Evolutionary conservation across 2,113 vertebrate species (phyloP).

Genomic region (Astatotilapia flaviijosephi): DNA sequence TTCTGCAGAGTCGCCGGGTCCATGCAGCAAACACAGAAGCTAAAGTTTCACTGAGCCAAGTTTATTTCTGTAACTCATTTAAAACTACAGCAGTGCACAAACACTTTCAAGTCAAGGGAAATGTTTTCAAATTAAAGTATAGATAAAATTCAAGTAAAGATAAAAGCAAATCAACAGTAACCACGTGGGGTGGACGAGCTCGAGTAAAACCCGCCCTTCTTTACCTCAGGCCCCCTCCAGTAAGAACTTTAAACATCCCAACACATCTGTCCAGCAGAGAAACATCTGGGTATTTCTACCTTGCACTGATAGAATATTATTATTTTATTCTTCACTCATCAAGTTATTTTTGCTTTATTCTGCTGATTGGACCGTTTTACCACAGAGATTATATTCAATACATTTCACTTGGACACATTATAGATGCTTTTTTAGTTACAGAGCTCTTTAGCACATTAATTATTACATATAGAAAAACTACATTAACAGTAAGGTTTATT

Average conservation of each 20-base stretch:
- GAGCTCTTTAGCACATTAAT: not conserved
- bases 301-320: not conserved
- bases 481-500: rapidly evolving
- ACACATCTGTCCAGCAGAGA: not conserved
- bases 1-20: not conserved
- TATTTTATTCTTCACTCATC: not conserved
- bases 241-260: rapidly evolving
- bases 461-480: not conserved
- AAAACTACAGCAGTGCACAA: not conserved
- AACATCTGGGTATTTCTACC: not conserved
- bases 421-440: not conserved
- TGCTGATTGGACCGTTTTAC: not conserved
- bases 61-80: rapidly evolving
- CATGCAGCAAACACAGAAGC: not conserved
- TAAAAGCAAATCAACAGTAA: not conserved
- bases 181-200: not conserved
- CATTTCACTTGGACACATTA: not conserved
- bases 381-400: not conserved
- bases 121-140: not conserved
- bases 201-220: not conserved
- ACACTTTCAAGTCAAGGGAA: not conserved
- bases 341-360: not conserved
- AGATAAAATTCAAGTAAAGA: not conserved
- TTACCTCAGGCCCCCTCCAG: rapidly evolving
- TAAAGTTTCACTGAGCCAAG: not conserved